A percentile compares a stretch with the other conserved stretches of the same genome.
Conservation (phyloP, 1,140 invertebrate genomes). For the Andrena cerasifolii region DNA sequence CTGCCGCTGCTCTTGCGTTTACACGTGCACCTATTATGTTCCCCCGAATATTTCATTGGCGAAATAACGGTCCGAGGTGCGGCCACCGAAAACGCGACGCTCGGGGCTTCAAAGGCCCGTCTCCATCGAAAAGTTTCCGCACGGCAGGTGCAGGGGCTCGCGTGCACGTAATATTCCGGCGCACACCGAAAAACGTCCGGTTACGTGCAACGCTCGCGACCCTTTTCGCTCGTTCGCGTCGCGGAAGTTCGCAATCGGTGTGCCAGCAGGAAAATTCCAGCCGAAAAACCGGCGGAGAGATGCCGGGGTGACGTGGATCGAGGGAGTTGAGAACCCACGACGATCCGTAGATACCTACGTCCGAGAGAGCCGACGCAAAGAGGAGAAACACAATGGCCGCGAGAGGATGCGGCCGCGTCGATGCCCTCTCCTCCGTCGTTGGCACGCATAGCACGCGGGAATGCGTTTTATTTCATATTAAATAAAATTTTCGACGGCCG, state of each 20-base stretch:
- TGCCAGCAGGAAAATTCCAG: slow-evolving; percentile 23
- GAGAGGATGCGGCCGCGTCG: slow-evolving; percentile 67
- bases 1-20: not conserved
- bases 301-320: not conserved
- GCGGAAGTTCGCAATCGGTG: slow-evolving; percentile 31
- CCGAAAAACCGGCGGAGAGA: not conserved
- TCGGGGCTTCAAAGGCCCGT: not conserved
- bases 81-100: slow-evolving; percentile 32
- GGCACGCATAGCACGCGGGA: slow-evolving; percentile 77
- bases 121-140: slow-evolving; percentile 35
- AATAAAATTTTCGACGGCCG: slow-evolving; percentile 77
- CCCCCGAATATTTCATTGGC: not conserved
- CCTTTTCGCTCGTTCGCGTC: slow-evolving; percentile 23
- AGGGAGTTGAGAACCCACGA: slow-evolving; percentile 74
- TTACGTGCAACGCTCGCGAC: slow-evolving; percentile 7
- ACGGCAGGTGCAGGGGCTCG: slow-evolving; percentile 51
- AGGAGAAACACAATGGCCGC: slow-evolving; percentile 68
- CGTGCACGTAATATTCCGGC: slow-evolving; percentile 60
- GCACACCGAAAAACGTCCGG: slow-evolving; percentile 26
- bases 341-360: slow-evolving; percentile 67
- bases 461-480: slow-evolving; percentile 80
- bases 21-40: too few relatives aligned
- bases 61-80: slow-evolving; percentile 32
- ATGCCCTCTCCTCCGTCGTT: slow-evolving; percentile 62
- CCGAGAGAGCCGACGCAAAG: slow-evolving; percentile 66